Base-by-base conservation (phyloP, 2,113 vertebrate species). In the Ginglymostoma cirratum region DNA sequence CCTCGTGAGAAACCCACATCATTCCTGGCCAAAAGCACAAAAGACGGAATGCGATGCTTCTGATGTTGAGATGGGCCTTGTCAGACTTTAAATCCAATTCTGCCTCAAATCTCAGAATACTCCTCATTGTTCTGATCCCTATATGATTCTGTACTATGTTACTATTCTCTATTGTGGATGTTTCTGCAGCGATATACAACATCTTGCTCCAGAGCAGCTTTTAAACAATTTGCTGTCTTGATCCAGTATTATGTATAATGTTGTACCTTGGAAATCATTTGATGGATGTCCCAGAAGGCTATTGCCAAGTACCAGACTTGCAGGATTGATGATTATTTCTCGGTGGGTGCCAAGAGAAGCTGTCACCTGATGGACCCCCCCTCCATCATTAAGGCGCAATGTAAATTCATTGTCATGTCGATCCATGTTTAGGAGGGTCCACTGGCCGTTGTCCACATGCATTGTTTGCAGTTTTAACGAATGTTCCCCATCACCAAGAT, bases 391-490 rank as follows among this genome's bases (percentile, higher is more conserved):
- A 96, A 99, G 96, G 0, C 96, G 97, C 96, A 99, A 97, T 12
- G 97, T 98, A 96, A 99, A 98, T 61, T 97, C 96, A 95, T 98
- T 98, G 97, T 98, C 98, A 95, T 98, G 97, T 89, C 98, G 98
- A 96, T 97, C 96, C 96, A 99, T 97, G 96, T 97, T 96, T 96
- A 98, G 97, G 78, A 97, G 96, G 42, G 98, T 96, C 98, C 98
- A 99, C 96, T 98, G 98, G 21, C 98, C 98, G 0, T 98, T 96
- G 97, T 99, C 98, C 86, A 99, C 97, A 5, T 96, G 97, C 48
- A 98, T 97, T 1, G 97, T 97, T 0, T 96, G 96, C 96, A 99
- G 96, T 23, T 95, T 97, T 95, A 99, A 96, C 21, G 97, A 96
- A 96, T 98, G 97, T 67, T 96, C 96, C 6, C 97, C 97, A 17